Percentiles rank a stretch among this genome's conserved stretches.
phyloP scores from a whole-genome alignment of 2,888 invertebrate species.

The Philopedon plagiatum region DNA sequence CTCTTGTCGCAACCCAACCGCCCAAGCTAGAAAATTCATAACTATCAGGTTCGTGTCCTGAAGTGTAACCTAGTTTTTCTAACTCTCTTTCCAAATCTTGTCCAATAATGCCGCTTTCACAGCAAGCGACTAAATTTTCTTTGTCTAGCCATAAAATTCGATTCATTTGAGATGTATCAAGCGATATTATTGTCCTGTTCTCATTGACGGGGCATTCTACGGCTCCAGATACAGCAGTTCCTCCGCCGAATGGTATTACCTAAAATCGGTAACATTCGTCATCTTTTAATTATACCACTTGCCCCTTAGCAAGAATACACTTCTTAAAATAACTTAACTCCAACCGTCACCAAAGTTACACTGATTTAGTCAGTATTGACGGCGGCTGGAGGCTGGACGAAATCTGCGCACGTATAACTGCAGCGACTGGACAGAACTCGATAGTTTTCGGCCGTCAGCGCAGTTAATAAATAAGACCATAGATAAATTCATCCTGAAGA shows the following conservation, averaged over 20 bases:
- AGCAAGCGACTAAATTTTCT: slow-evolving; percentile 84
- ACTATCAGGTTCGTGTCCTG: slow-evolving; percentile 98
- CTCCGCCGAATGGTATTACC: slow-evolving; percentile 85
- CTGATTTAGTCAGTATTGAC: no score
- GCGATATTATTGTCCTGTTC: slow-evolving; percentile 84
- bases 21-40: slow-evolving; percentile 97
- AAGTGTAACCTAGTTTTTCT: slow-evolving; percentile 83
- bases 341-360: no score
- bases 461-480: no score
- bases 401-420: no score
- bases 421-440: no score
- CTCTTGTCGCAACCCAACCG: slow-evolving; percentile 82
- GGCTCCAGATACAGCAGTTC: slow-evolving; percentile 61
- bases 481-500: no score
- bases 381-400: no score
- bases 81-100: slow-evolving; percentile 94
- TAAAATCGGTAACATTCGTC: background rate
- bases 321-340: no score
- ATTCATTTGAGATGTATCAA: slow-evolving; percentile 98
- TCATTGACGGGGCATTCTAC: slow-evolving; percentile 87
- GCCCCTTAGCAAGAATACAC: no score
- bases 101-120: slow-evolving; percentile 93
- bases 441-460: no score
- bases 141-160: slow-evolving; percentile 93
- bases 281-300: background rate